These are phyloP conservation scores for Cephalotes varians DNA, from an alignment of 2,888 invertebrate genomes.

Conservation along the genomic window DNA sequence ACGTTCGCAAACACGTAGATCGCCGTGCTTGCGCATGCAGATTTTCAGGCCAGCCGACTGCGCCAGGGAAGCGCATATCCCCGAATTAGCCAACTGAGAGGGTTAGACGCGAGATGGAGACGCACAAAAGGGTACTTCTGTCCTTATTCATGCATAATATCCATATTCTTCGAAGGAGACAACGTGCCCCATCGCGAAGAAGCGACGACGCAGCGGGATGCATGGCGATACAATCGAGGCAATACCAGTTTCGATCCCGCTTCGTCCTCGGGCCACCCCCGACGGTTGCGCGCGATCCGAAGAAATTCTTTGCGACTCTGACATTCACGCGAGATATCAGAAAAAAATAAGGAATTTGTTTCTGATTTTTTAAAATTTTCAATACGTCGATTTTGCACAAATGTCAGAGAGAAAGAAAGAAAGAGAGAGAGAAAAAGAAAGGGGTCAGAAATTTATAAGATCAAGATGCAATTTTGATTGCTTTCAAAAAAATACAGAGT, in stretches of 20 bases:
- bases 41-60: conserved; percentile 60
- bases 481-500: neutral
- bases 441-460: neutral
- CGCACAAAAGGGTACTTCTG: conserved; percentile 48
- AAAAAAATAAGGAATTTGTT: neutral
- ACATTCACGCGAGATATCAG: neutral
- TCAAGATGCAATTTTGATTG: neutral
- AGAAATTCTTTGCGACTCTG: conserved; percentile 5
- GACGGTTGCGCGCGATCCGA: conserved; percentile 50
- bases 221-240: conserved; percentile 67
- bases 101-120: conserved; percentile 21
- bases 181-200: conserved; percentile 79
- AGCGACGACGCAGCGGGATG: conserved; percentile 62
- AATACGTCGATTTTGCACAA: neutral
- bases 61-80: conserved; percentile 21
- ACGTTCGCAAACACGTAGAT: conserved; percentile 70
- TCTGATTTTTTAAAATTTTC: neutral
- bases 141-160: conserved; percentile 82
- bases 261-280: conserved; percentile 66
- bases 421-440: neutral
- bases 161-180: conserved; percentile 82
- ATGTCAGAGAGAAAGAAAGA: neutral
- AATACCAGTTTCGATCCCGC: conserved; percentile 74
- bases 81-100: conserved; percentile 72
- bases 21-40: conserved; percentile 75